Percentiles rank a stretch among this genome's conserved stretches.
Evolutionary conservation across 2,797 vertebrate genomes (phyloP).

Genomic region (Sebastes elongatus): DNA sequence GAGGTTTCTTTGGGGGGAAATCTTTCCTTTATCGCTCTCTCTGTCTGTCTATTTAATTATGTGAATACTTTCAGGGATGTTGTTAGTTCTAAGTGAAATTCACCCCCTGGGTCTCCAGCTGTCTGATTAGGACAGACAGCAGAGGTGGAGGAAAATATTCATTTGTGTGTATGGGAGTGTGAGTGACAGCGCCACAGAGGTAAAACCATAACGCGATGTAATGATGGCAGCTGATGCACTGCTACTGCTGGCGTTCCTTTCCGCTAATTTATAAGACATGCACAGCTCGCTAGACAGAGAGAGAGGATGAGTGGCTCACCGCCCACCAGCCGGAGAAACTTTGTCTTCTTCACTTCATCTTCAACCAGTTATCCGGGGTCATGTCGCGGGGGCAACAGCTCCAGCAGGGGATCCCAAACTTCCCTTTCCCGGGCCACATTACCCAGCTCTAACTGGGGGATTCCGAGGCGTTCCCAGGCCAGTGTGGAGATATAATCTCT

Average conservation of each 20-base stretch:
- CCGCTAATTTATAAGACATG: constrained; percentile 6
- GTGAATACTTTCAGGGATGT: constrained; percentile 13
- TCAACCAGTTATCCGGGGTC: no score
- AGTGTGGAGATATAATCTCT: no score
- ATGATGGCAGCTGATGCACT: constrained; percentile 7
- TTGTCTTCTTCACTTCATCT: no score
- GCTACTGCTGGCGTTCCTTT: background rate
- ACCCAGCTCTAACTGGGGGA: no score
- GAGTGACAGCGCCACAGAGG: constrained; percentile 26
- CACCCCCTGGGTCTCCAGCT: constrained; percentile 7
- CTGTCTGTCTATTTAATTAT: constrained; percentile 22
- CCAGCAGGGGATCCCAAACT: no score
- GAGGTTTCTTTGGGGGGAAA: constrained; percentile 4
- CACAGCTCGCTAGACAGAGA: background rate
- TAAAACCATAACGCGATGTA: constrained; percentile 20
- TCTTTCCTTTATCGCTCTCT: background rate
- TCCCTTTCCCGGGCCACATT: no score
- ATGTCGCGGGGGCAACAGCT: no score
- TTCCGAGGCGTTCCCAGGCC: no score
- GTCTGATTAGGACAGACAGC: constrained; percentile 30
- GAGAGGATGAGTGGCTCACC: background rate
- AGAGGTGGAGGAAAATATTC: constrained; percentile 14
- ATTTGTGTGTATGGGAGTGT: constrained; percentile 3
- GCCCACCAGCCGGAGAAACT: no score
- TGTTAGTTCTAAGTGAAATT: constrained; percentile 2